phyloP scores from a whole-genome alignment of 2,888 invertebrate species.

The Lepetodrilus schrolli region DNA sequence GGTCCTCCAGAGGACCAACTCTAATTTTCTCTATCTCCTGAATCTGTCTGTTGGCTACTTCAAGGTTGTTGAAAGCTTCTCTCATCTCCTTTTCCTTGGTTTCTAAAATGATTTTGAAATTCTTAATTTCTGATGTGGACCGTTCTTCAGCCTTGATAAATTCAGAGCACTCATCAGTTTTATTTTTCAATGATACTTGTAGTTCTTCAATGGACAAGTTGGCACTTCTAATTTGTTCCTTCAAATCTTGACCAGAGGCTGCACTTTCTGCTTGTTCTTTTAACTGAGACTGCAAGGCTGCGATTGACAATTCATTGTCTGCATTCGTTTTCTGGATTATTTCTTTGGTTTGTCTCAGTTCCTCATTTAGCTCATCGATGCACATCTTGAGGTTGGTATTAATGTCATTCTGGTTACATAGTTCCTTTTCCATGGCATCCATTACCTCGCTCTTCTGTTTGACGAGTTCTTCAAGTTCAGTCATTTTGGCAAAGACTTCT shows the following conservation, averaged over 20 bases:
- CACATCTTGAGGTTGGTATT: too few species aligned
- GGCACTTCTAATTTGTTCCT: not conserved
- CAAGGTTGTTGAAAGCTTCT: slow-evolving; percentile 1
- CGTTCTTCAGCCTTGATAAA: not conserved
- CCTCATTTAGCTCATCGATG: too few species aligned
- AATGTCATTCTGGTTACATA: too few species aligned
- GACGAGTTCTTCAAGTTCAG: not conserved
- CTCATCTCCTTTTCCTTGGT: not conserved
- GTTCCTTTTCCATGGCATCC: too few species aligned
- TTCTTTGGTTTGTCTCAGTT: too few species aligned
- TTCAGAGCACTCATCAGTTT: not conserved
- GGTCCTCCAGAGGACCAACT: slow-evolving; percentile 32
- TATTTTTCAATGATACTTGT: not conserved
- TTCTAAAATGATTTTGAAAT: not conserved
- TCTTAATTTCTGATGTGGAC: not conserved
- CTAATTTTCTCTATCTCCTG: slow-evolving; percentile 38
- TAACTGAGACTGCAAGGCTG: not conserved
- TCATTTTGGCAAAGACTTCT: not conserved
- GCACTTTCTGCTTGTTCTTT: not conserved
- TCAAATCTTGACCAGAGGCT: not conserved
- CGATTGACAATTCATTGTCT: too few species aligned
- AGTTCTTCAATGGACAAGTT: not conserved
- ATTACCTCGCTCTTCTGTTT: too few species aligned
- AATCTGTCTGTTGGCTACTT: slow-evolving; percentile 33
- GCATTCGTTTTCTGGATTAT: too few species aligned